Percentiles rank a stretch among this genome's conserved stretches.
Conservation (phyloP, 1,140 invertebrate species). For the Drosophila kohkoa region DNA sequence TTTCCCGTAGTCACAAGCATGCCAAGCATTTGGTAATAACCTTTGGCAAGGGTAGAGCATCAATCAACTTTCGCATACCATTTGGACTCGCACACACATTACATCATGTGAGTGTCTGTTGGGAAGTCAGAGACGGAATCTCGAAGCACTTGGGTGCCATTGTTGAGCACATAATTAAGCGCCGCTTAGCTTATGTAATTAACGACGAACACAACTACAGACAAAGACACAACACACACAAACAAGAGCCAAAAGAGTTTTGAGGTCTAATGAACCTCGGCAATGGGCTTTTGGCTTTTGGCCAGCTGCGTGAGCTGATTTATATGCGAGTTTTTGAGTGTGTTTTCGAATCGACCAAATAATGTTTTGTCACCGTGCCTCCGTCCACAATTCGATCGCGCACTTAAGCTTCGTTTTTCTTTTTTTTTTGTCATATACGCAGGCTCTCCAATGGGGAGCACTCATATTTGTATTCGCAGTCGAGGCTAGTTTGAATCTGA, state of each 20-base stretch:
- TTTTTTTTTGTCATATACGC: conserved; percentile 39
- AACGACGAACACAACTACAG: conserved; percentile 64
- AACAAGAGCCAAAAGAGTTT: conserved; percentile 52
- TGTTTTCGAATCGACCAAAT: conserved; percentile 49
- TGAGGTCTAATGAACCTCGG: conserved; percentile 72
- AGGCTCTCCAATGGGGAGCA: conserved; percentile 44
- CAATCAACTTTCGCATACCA: conserved; percentile 67
- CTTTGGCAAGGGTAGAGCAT: conserved; percentile 23
- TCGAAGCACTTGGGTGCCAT: conserved; percentile 70
- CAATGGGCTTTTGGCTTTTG: conserved; percentile 14
- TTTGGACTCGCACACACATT: conserved; percentile 42
- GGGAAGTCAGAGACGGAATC: conserved; percentile 13
- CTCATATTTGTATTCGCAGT: conserved; percentile 34
- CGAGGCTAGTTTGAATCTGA: conserved; percentile 10
- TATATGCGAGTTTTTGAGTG: conserved; percentile 69
- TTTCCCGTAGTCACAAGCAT: not conserved
- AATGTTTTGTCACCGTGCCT: conserved; percentile 29
- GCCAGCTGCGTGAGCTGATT: conserved; percentile 75
- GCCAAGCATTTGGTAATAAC: not conserved
- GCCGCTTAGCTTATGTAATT: conserved; percentile 80
- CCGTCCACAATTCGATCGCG: conserved; percentile 67
- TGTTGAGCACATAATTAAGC: conserved; percentile 82
- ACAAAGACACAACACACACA: not conserved
- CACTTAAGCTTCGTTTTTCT: conserved; percentile 63
- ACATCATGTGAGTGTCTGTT: conserved; percentile 59